A percentile compares a stretch with the other conserved stretches of the same genome.
Evolutionary conservation across 1,140 invertebrate genomes (phyloP).

Genomic region (Catajapyx aquilonaris): DNA sequence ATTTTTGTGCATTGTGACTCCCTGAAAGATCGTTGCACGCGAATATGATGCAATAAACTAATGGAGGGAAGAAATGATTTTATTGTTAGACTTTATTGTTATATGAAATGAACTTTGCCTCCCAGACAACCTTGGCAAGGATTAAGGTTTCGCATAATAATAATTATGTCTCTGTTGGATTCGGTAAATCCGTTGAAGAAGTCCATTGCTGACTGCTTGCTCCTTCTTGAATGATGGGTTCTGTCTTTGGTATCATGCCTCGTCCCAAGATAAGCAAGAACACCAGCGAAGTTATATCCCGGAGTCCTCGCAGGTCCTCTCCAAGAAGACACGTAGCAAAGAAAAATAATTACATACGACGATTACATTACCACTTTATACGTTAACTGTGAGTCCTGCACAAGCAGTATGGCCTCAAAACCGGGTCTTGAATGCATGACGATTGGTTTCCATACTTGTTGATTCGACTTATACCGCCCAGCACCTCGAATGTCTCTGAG

Average conservation of each 20-base stretch:
- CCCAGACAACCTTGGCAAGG: constrained; percentile 39
- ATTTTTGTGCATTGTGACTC: not conserved
- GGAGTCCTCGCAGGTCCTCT: constrained; percentile 64
- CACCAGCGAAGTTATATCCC: constrained; percentile 89
- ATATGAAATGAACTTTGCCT: constrained; percentile 36
- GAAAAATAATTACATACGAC: constrained; percentile 6
- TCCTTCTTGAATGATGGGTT: constrained; percentile 21
- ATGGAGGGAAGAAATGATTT: not conserved
- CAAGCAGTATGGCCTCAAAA: too few relatives aligned
- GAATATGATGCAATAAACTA: too few relatives aligned
- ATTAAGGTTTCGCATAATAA: constrained; percentile 37
- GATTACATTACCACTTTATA: constrained; percentile 7
- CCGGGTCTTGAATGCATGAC: too few relatives aligned
- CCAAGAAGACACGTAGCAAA: constrained; percentile 31
- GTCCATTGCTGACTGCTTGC: constrained; percentile 31
- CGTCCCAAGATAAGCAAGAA: constrained; percentile 59
- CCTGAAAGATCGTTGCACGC: too few relatives aligned
- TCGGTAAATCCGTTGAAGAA: constrained; percentile 40
- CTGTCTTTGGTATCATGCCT: constrained; percentile 21
- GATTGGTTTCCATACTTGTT: too few relatives aligned
- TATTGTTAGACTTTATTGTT: constrained; percentile 11
- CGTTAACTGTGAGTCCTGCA: too few relatives aligned
- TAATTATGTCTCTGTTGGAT: constrained; percentile 28
- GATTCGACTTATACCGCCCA: too few relatives aligned
- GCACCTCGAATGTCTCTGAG: too few relatives aligned